Conservation (phyloP, 2,888 invertebrate species). For the Tiliacea aurago region DNA sequence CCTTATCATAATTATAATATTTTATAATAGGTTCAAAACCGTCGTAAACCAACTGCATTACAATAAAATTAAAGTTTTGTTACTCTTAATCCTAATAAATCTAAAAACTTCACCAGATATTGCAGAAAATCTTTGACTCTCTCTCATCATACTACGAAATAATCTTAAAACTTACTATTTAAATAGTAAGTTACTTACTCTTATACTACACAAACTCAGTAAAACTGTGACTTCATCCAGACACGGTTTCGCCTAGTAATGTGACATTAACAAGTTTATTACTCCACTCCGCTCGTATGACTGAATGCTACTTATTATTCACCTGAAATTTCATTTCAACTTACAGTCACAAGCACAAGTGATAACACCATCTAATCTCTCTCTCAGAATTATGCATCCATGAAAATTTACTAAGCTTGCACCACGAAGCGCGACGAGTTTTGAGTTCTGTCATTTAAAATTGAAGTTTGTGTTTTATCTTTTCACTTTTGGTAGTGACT, state of each 20-base stretch:
- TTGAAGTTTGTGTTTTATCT: constrained; percentile 8
- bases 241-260: constrained; percentile 49
- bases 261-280: constrained; percentile 59
- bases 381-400: constrained; percentile 45
- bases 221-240: constrained; percentile 50
- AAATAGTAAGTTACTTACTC: no score
- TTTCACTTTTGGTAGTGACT: constrained; percentile 41
- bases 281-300: constrained; percentile 53
- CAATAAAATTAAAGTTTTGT: neutral
- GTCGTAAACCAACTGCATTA: no score
- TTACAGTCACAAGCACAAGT: constrained; percentile 52
- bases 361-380: constrained; percentile 57
- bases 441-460: constrained; percentile 16
- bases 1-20: no score
- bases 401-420: constrained; percentile 44
- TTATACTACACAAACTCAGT: constrained; percentile 41
- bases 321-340: constrained; percentile 59
- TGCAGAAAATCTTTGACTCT: constrained; percentile 27
- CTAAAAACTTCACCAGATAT: constrained; percentile 1
- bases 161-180: constrained; percentile 39
- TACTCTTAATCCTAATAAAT: neutral
- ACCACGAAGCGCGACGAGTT: constrained; percentile 19
- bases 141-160: constrained; percentile 32
- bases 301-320: constrained; percentile 61
- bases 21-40: no score